Percentiles rank a stretch among this genome's conserved stretches.
Evolutionary conservation across 1,140 invertebrate species (phyloP).

Genomic region (Asobara japonica): DNA sequence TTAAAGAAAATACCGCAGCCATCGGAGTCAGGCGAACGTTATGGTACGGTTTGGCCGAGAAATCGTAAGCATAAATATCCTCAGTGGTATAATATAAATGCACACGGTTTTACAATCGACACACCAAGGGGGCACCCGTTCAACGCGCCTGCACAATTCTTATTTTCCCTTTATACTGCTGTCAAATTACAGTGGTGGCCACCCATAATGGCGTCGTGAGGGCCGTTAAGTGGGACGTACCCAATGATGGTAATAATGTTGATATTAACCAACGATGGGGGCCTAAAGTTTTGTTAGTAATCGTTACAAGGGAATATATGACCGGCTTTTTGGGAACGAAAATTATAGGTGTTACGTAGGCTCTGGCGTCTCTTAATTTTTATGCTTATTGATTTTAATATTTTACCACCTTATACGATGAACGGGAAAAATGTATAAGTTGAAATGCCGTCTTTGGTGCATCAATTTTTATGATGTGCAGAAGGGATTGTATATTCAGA

Average conservation of each 20-base stretch:
- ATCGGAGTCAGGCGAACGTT: not conserved
- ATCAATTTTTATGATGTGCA: constrained; percentile 16
- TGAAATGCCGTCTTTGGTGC: not conserved
- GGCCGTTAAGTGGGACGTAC: constrained; percentile 33
- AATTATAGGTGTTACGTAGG: constrained; percentile 33
- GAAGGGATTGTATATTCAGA: not conserved
- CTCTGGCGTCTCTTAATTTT: constrained; percentile 35
- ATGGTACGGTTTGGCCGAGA: not conserved
- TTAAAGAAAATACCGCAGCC: constrained; percentile 7
- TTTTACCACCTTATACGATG: constrained; percentile 36
- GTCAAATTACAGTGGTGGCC: constrained; percentile 44
- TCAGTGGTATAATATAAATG: constrained; percentile 12
- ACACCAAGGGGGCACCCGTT: not conserved
- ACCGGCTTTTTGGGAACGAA: not conserved
- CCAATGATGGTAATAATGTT: constrained; percentile 39
- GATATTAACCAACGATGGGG: constrained; percentile 38
- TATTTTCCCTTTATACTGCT: constrained; percentile 35
- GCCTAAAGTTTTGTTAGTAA: constrained; percentile 6
- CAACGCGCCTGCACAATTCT: not conserved
- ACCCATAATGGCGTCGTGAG: constrained; percentile 39
- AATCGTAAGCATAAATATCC: constrained; percentile 18
- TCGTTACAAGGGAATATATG: constrained; percentile 5
- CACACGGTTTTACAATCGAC: constrained; percentile 2
- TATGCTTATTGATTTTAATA: constrained; percentile 42
- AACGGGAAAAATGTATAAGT: not conserved